Base-by-base conservation (phyloP, 1,140 invertebrate species). In the Drosophila lacertosa region DNA sequence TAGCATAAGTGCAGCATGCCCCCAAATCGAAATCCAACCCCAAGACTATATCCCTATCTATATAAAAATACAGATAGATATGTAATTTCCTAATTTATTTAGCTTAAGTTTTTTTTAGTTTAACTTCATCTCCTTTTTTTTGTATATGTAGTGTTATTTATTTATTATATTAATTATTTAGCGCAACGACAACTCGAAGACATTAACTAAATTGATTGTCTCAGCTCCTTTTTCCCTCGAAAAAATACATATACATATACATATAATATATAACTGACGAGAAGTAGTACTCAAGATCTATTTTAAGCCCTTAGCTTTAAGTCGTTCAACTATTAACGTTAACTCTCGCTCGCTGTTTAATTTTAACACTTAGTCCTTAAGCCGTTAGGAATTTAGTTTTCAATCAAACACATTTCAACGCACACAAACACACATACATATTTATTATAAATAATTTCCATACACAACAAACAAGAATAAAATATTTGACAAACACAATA, bases 241-340 rank as follows among this genome's bases (percentile, higher is more conserved):
- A 4, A 13, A 10, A 10, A 18, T 11, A 48, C 13, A 20, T 26
- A 7, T 26, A 26, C 1, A 11, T 42, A 20, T 11, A 10, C 5
- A 20, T 20, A 18, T 3, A 9, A 10, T 4, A 11, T 42, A 18
- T 11, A 9, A 4, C 3, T 20, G 33, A 16, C 15, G 42, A 26
- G 22, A 45, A 18, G 4, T 3, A 35, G 26, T 18, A 15, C 3
- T 10, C 3, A 11, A 50, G 47, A 13, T 4, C 3, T 29, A 3
- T 6, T n/a, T 10, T 51, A 37, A 51, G 29, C 6, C 15, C 0
- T 50, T 18, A 50, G 47, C 6, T 11, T 6, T 64, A 64, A 64
- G 50, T 64, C 24, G 66, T 69, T 69, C 60, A 69, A 64, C 66
- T 69, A 69, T 65, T 69, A 63, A 54, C 60, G 35, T 64, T 69